Conservation (phyloP, 2,797 vertebrate species). For the Remorina albescens region DNA sequence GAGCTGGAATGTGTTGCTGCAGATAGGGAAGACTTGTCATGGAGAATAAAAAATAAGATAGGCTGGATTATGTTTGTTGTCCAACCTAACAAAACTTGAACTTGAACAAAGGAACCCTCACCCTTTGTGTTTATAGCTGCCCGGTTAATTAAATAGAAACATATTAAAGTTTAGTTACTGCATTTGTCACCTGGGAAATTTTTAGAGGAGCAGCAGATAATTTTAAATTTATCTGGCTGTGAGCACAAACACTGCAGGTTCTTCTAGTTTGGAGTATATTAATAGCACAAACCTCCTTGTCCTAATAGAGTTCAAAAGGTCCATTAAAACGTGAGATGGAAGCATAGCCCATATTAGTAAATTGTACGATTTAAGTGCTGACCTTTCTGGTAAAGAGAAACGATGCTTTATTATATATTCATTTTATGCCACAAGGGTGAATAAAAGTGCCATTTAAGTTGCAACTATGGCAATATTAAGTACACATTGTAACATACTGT, state of each 20-base stretch:
- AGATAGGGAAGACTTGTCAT: no score
- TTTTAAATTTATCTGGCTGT: background rate
- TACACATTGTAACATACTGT: background rate
- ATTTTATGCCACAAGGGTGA: background rate
- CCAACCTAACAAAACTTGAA: background rate
- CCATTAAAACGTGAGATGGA: background rate
- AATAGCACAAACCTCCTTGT: background rate
- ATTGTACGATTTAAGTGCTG: background rate
- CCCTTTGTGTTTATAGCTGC: background rate
- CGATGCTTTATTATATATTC: background rate
- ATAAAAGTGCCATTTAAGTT: background rate
- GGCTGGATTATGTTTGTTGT: background rate
- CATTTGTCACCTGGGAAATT: background rate
- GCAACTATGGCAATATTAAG: background rate
- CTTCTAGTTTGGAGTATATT: background rate
- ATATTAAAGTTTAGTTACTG: background rate
- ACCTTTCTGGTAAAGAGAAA: background rate
- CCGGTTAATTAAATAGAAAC: background rate
- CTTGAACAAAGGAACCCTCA: background rate
- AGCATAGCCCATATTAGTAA: background rate
- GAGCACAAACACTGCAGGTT: background rate
- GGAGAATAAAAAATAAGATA: background rate
- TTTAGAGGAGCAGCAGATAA: no score
- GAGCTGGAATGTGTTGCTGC: no score
- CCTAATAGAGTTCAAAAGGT: no score